Evolutionary conservation across 2,797 vertebrate genomes (phyloP).

Genomic region (Hydrophis major): DNA sequence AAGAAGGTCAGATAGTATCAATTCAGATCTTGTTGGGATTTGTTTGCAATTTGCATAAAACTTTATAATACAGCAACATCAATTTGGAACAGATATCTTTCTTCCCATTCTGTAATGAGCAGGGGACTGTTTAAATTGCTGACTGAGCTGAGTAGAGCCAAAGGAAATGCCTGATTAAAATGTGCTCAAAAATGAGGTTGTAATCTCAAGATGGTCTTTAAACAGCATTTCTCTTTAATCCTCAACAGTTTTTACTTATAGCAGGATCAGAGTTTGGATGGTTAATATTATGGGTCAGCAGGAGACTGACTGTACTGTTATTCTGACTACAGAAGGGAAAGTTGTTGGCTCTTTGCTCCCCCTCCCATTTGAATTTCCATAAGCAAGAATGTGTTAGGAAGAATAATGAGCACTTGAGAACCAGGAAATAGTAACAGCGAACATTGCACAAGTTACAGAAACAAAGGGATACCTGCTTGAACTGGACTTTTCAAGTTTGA

Average conservation of each 20-base stretch:
- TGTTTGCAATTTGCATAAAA: not conserved
- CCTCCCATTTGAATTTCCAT: slow-evolving; percentile 9
- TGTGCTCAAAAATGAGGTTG: not conserved
- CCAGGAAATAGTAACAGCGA: not conserved
- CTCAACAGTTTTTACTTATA: not conserved
- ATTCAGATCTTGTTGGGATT: not conserved
- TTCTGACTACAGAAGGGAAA: not conserved
- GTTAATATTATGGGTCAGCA: not conserved
- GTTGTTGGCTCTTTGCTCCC: not conserved
- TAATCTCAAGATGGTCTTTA: slow-evolving; percentile 20
- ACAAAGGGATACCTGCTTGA: not conserved
- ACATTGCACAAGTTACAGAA: not conserved
- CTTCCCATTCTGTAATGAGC: not conserved
- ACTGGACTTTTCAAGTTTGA: not conserved
- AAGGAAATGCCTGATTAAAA: not conserved
- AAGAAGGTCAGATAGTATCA: not conserved
- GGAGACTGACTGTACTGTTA: not conserved
- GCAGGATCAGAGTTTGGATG: not conserved
- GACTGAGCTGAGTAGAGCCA: not conserved
- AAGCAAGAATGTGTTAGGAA: slow-evolving; percentile 1
- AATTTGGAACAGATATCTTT: not conserved
- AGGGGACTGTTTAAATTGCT: not conserved
- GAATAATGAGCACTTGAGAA: not conserved
- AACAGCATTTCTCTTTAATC: slow-evolving; percentile 16
- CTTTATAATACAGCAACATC: not conserved